Evolutionary conservation across 2,888 invertebrate species (phyloP).

Genomic region (Ligdia adustata): DNA sequence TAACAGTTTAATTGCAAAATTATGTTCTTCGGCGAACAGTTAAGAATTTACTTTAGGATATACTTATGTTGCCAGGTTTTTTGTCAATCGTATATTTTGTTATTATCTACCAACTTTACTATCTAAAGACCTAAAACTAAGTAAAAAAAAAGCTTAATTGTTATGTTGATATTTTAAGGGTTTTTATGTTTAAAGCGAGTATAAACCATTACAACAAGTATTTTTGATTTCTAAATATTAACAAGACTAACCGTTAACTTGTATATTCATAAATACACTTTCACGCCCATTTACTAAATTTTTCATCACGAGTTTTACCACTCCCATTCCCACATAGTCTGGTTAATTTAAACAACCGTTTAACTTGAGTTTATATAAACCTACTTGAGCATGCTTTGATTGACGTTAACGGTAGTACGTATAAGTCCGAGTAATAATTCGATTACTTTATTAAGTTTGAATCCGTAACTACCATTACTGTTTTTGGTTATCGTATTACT

Average conservation of each 20-base stretch:
- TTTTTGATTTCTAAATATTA: too few species aligned
- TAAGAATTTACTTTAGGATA: not conserved
- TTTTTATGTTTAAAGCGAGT: too few species aligned
- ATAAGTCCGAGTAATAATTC: constrained; percentile 10
- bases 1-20: constrained; percentile 17
- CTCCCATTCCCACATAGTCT: constrained; percentile 5
- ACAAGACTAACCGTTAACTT: too few species aligned
- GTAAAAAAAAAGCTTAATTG: too few species aligned
- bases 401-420: constrained; percentile 18
- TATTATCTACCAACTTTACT: too few species aligned
- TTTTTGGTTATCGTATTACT: constrained; percentile 9
- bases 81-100: too few species aligned
- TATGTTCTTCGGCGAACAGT: constrained; percentile 1
- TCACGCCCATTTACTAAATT: not conserved
- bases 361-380: constrained; percentile 9
- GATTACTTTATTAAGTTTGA: constrained; percentile 18
- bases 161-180: too few species aligned
- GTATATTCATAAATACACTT: not conserved
- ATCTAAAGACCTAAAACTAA: too few species aligned
- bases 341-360: constrained; percentile 14
- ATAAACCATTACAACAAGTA: too few species aligned
- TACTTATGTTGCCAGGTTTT: too few species aligned
- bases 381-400: constrained; percentile 5
- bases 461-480: constrained; percentile 15
- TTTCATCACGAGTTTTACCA: not conserved